A percentile compares a stretch with the other conserved stretches of the same genome.
These are phyloP conservation scores for Anneissia japonica DNA, from an alignment of 35 echinoderm and acorn worm genomes.

Conservation along the genomic window DNA sequence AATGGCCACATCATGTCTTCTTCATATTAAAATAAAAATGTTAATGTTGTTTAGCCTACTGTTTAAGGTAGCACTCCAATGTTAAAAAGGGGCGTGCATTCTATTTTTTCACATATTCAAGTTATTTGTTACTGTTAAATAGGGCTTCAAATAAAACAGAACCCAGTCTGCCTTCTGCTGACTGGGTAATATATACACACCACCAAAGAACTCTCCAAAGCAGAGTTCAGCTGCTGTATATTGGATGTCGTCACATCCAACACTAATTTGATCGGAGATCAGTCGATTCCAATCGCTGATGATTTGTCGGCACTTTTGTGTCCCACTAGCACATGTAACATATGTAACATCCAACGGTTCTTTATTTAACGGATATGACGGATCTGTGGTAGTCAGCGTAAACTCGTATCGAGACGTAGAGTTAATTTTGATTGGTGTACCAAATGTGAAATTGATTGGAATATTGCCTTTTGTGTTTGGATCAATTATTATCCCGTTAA, in stretches of 20 bases:
- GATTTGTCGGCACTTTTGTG: neutral
- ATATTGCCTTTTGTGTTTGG: neutral
- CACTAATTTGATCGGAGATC: neutral
- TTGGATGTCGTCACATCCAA: neutral
- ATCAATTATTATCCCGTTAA: neutral
- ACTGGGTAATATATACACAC: too few species aligned
- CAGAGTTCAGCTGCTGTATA: neutral
- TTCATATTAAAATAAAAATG: too few species aligned
- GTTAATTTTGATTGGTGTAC: neutral
- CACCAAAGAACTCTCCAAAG: neutral
- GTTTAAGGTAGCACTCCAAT: too few species aligned
- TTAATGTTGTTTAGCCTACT: too few species aligned
- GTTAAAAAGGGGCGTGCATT: too few species aligned
- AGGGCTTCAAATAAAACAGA: too few species aligned
- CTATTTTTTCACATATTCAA: too few species aligned
- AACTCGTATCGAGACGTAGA: neutral
- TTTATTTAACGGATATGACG: neutral
- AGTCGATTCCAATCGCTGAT: neutral
- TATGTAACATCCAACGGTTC: neutral
- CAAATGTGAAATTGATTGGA: neutral
- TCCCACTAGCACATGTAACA: neutral
- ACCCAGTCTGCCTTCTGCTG: too few species aligned
- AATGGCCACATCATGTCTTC: too few species aligned
- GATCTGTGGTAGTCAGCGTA: neutral
- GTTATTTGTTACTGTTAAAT: too few species aligned